A percentile compares a stretch with the other conserved stretches of the same genome.
These are phyloP conservation scores for Puffinus mauretanicus DNA, from an alignment of 2,113 vertebrate species.

Conservation along the genomic window DNA sequence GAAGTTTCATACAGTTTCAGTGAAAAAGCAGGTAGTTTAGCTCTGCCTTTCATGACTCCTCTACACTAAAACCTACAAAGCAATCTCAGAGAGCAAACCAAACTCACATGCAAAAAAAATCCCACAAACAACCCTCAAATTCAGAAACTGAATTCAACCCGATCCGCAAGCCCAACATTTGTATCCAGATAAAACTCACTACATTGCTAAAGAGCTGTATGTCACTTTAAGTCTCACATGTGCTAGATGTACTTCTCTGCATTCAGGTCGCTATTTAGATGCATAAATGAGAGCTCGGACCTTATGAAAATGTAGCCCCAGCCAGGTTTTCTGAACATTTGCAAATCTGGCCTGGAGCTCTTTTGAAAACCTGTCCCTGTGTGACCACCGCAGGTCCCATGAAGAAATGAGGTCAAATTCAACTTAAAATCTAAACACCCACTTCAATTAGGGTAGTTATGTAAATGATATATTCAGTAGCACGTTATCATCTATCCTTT, in stretches of 20 bases:
- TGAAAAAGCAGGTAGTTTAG: not conserved
- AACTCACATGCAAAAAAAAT: not conserved
- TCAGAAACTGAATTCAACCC: not conserved
- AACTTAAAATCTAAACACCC: not conserved
- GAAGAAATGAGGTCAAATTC: not conserved
- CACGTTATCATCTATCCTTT: not conserved
- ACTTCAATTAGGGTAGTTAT: not conserved
- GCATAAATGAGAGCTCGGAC: not conserved
- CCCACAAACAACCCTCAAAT: not conserved
- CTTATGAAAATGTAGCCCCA: not conserved
- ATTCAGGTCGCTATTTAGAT: not conserved
- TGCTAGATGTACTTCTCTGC: not conserved
- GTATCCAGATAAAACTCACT: not conserved
- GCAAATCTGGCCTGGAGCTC: not conserved
- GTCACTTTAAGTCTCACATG: not conserved
- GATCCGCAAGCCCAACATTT: fast-evolving
- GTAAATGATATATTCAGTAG: not conserved
- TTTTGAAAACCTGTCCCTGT: not conserved
- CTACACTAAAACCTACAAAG: not conserved
- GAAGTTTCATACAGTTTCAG: not conserved
- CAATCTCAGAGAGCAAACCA: not conserved
- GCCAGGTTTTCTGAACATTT: not conserved
- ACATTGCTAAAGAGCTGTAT: not conserved
- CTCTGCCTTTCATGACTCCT: not conserved
- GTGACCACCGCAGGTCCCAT: not conserved